Base-by-base conservation (phyloP, 2,113 vertebrate genomes). In the Todiramphus saurophagus region DNA sequence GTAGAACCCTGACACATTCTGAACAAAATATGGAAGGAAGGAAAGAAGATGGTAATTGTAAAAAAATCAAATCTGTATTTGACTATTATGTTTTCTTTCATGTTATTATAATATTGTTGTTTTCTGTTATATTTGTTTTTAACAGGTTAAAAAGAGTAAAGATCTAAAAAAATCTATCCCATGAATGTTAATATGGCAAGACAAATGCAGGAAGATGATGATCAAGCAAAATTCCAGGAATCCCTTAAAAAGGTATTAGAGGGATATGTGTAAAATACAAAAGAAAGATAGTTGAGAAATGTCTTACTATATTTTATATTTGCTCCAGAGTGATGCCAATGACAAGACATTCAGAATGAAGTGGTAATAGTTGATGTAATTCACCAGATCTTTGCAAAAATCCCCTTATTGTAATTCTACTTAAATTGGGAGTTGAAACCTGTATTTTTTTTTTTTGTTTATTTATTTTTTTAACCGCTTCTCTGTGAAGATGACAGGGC, bases 1-100 rank as follows among this genome's bases (percentile, higher is more conserved):
- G 16, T 99, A 99, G 97, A 99, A 98, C n/a, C 98, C 96, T 4
- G 98, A 98, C 56, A 98, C 97, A 13, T 99, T 99, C 99, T 99
- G 94, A 91, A 97, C 31, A 88, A 93, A 97, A 96, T 30, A 83
- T 4, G 24, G 35, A 64, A 89, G 46, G 30, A 84, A 91, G 70
- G 18, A 68, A 93, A 77, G 24, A 89, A 74, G 31, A 50, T 35
- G 31, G 87, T 80, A 77, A 50, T 10, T 60, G 11, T 18, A 74
- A 89, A 76, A 75, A 93, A 69, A n/a, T 30, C 31, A 39, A 66
- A 14, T 10, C 28, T 56, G 4, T 58, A 37, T 73, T 92, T 83
- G 41, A 66, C 68, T 43, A 28, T 55, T 39, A n/a, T 20, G 11
- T 18, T 79, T 74, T 43, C 37, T 75, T 90, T 83, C 73, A 19